Base-by-base conservation (phyloP, 2,113 vertebrate species). In the Tragelaphus strepsiceros region DNA sequence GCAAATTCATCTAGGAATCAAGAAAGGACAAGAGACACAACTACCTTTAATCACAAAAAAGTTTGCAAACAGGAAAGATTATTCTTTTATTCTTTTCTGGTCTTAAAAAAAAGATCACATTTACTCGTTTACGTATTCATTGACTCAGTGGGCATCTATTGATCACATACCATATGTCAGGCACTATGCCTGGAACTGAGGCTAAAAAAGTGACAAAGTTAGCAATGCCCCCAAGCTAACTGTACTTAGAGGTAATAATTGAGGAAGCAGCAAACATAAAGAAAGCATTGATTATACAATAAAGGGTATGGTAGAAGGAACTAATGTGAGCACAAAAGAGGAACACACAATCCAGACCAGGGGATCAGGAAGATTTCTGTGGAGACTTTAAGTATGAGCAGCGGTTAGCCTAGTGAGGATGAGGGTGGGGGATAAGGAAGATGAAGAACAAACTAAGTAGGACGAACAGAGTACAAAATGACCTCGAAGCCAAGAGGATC, bases 1-100 rank as follows among this genome's bases (percentile, higher is more conserved):
- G 53, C 22, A 96, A 91, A 90, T 93, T 96, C 30, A 88, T 56
- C 71, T 91, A 96, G 62, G 94, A 91, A 94, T 89, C 51, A 64
- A 88, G 43, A 97, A 96, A 88, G 16, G 26, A 80, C 1, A 93
- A 95, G 43, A 93, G 30, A 94, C 32, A 67, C 14, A 85, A 81
- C 32, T n/a, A 80, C 7, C 21, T 91, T 86, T 94, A 92, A 39
- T 58, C 51, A 74, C 19, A 21, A 81, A 15, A 43, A 30, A 64
- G 12, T 51, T 88, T 54, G 49, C 64, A 95, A 74, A 88, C 53
- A 39, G 21, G 22, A 83, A 96, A 80, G 1, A 0, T 74, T 90
- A 19, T 74, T 74, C 35, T 74, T 88, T 84, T 93, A 35, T 88
- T 82, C 35, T 74, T 88, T 84, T 95, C 39, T 91, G 30, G 7